Percentiles rank a stretch among this genome's conserved stretches.
Evolutionary conservation across 1,140 invertebrate genomes (phyloP).

Genomic region (Caenorhabditis inopinata): DNA sequence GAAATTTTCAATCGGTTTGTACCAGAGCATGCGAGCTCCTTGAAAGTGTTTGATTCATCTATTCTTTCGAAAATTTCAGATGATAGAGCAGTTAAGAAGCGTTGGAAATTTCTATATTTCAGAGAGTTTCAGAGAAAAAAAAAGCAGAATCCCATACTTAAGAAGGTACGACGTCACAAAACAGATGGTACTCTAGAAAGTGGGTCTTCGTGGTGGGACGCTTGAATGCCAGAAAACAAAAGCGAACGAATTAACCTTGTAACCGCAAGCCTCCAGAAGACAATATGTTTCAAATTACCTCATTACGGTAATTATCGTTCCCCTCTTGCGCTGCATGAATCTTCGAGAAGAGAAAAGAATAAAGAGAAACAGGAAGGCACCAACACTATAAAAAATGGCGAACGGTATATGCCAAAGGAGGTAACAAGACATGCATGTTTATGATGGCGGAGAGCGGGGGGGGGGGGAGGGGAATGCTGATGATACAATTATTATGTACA

Average conservation of each 20-base stretch:
- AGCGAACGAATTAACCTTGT: slow-evolving; percentile 9
- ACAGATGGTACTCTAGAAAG: not conserved
- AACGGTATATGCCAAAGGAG: not conserved
- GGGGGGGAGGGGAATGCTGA: not conserved
- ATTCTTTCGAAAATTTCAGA: no score
- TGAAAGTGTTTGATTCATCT: no score
- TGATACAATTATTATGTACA: slow-evolving; percentile 33
- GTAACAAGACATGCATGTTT: slow-evolving; percentile 16
- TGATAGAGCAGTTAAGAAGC: no score
- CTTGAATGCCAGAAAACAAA: not conserved
- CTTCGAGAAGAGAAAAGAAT: not conserved
- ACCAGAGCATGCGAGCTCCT: no score
- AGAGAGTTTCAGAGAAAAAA: no score
- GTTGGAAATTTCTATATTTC: no score
- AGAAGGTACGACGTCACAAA: not conserved
- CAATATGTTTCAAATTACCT: slow-evolving; percentile 34
- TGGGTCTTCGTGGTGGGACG: not conserved
- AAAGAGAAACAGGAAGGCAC: not conserved
- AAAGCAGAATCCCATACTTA: no score
- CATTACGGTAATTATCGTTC: slow-evolving; percentile 20
- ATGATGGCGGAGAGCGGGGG: not conserved
- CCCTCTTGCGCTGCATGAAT: no score
- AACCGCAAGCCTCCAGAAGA: not conserved
- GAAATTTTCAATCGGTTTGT: no score
- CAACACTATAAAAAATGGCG: not conserved